Conservation (phyloP, 1,140 invertebrate species). For the Listronotus bonariensis region DNA sequence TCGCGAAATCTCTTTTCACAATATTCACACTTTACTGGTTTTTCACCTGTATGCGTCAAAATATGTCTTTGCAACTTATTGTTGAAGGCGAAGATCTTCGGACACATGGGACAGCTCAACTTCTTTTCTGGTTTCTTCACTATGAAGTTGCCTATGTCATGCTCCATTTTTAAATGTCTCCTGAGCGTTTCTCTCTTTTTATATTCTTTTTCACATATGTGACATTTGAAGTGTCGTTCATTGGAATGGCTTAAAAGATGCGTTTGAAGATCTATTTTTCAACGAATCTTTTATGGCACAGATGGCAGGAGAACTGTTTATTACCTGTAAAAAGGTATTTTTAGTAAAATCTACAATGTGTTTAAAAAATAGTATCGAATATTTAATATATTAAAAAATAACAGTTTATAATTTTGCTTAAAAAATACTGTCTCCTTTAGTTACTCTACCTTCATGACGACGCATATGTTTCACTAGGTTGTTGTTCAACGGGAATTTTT, state of each 20-base stretch:
- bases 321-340: constrained; percentile 8
- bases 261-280: constrained; percentile 97
- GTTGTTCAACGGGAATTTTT: constrained; percentile 32
- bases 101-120: constrained; percentile 29
- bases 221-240: constrained; percentile 94
- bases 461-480: constrained; percentile 33
- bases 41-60: constrained; percentile 31
- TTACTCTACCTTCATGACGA: constrained; percentile 26
- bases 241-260: constrained; percentile 95
- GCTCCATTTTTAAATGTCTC: constrained; percentile 30
- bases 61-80: constrained; percentile 35
- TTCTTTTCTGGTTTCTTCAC: constrained; percentile 28
- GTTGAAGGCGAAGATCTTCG: constrained; percentile 33
- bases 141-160: constrained; percentile 25
- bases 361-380: no score
- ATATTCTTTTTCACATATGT: constrained; percentile 80
- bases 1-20: no score
- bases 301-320: constrained; percentile 70
- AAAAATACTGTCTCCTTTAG: no score
- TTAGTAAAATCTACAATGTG: no score
- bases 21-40: constrained; percentile 28
- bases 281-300: constrained; percentile 97
- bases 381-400: no score
- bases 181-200: constrained; percentile 27
- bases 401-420: no score